Base-by-base conservation (phyloP, 2,888 invertebrate genomes). In the Zeuzera pyrina region DNA sequence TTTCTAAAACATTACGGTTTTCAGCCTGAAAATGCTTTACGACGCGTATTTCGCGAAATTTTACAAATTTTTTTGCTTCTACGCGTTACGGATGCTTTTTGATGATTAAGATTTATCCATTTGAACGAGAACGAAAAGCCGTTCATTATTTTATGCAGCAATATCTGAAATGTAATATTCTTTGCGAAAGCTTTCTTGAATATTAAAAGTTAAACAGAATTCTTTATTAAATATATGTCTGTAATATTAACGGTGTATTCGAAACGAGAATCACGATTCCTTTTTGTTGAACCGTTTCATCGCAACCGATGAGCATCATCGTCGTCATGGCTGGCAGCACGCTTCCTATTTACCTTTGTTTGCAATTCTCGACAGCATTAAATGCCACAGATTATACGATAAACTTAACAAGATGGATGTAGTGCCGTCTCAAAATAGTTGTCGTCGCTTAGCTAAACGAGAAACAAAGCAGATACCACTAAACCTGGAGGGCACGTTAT, bases 1-100 rank as follows among this genome's bases (percentile, higher is more conserved):
- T 66, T 60, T 56, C 62, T 59, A 58, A 63, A 69, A 64, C 58
- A 60, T 55, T 59, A 64, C 67, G 54, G 61, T 60, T 60, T 59
- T 61, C 45, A 54, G 56, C 47, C 50, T 48, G 40, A 58, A 68
- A 64, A 68, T 66, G 53, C 54, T 69, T 69, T 62, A 63, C 58
- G 56, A 50, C 49, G 48, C 47, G 38, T 47, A 39, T 47, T 52
- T 39, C 41, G 42, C 35, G 43, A 31, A 47, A 42, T 50, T 52
- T 55, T 59, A 54, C 54, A 8, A 53, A 59, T 64, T 72, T 66
- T 61, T 60, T 8, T 6, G 5, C 8, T 19, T 19, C 19, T 6
- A n/a, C n/a, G n/a, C 36, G 36, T 33, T 24, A 47, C 51, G 43
- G 49, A 44, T 22, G 40, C 39, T 46, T 52, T 54, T 57, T 58